Evolutionary conservation across 2,797 vertebrate species (phyloP).

Genomic region (Australoheros facetus): DNA sequence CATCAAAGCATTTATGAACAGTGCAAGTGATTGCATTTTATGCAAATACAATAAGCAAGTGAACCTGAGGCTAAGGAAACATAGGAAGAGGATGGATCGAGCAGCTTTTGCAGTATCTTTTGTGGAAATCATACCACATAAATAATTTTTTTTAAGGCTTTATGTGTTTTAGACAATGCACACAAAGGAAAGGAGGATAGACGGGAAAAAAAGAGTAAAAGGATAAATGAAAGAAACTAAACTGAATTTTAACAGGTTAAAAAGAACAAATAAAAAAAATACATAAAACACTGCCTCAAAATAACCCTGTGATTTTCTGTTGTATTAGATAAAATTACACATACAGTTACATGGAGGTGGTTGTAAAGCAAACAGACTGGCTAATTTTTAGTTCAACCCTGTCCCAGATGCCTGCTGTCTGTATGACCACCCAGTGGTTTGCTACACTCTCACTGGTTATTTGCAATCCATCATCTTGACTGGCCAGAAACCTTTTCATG

Average conservation of each 20-base stretch:
- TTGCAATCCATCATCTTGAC: constrained; percentile 65
- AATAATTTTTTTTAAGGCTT: not conserved
- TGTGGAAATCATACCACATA: not conserved
- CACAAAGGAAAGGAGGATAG: not conserved
- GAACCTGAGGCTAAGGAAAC: constrained; percentile 17
- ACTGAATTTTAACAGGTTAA: not conserved
- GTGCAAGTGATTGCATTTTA: constrained; percentile 28
- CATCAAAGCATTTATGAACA: constrained; percentile 9
- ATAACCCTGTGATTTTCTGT: not conserved
- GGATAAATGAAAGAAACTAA: not conserved
- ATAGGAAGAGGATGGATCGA: not conserved
- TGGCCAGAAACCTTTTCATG: constrained; percentile 64
- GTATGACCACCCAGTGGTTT: constrained; percentile 29
- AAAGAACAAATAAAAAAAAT: not conserved
- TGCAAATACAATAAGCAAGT: constrained; percentile 28
- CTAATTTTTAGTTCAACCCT: constrained; percentile 14
- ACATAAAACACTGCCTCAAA: not conserved
- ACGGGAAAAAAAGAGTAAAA: not conserved
- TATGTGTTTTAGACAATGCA: not conserved
- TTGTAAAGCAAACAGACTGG: constrained; percentile 8
- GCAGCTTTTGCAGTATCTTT: not conserved
- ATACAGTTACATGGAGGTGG: not conserved
- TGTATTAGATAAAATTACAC: not conserved
- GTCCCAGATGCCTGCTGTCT: constrained; percentile 19
- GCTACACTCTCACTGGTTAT: constrained; percentile 48